These are phyloP conservation scores for Saccopteryx leptura DNA, from an alignment of 2,113 vertebrate genomes.

Conservation along the genomic window DNA sequence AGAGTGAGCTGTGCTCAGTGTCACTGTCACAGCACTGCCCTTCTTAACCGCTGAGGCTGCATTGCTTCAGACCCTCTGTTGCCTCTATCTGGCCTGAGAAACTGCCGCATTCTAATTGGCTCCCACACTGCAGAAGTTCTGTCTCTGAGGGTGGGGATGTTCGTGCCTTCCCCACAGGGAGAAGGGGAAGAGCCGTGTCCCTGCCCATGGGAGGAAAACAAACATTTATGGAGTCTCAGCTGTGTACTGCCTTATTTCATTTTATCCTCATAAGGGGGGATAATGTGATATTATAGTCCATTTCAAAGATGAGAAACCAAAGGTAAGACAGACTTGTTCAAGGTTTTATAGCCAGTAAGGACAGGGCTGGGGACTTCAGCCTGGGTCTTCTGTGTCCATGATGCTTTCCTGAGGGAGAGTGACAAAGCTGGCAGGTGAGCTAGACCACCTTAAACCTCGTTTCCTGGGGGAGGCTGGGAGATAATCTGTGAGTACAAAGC, in stretches of 20 bases:
- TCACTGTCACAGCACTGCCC: slow-evolving; percentile 23
- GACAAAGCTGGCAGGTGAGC: slow-evolving; percentile 64
- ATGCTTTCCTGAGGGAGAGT: not conserved
- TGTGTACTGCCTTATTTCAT: not conserved
- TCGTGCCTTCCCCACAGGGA: not conserved
- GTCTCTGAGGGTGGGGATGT: slow-evolving; percentile 37
- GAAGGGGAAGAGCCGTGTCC: slow-evolving; percentile 34
- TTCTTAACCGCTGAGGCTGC: slow-evolving; percentile 63
- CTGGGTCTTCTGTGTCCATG: not conserved
- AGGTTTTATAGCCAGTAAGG: not conserved
- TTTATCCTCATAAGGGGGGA: not conserved
- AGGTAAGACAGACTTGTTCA: not conserved
- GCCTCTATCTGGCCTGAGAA: slow-evolving; percentile 68
- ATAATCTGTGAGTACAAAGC: not conserved
- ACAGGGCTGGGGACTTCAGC: not conserved
- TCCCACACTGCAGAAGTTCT: slow-evolving; percentile 73
- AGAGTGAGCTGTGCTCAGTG: slow-evolving; percentile 24
- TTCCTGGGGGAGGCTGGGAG: not conserved
- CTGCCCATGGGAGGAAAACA: slow-evolving; percentile 61
- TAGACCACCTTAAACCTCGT: not conserved
- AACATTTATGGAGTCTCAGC: not conserved
- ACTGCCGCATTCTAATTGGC: not conserved
- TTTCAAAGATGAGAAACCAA: not conserved
- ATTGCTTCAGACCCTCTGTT: slow-evolving; percentile 71
- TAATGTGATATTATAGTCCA: not conserved